Percentiles rank a stretch among this genome's conserved stretches.
phyloP scores from a whole-genome alignment of 2,113 vertebrate species.

The Calidris pugnax region DNA sequence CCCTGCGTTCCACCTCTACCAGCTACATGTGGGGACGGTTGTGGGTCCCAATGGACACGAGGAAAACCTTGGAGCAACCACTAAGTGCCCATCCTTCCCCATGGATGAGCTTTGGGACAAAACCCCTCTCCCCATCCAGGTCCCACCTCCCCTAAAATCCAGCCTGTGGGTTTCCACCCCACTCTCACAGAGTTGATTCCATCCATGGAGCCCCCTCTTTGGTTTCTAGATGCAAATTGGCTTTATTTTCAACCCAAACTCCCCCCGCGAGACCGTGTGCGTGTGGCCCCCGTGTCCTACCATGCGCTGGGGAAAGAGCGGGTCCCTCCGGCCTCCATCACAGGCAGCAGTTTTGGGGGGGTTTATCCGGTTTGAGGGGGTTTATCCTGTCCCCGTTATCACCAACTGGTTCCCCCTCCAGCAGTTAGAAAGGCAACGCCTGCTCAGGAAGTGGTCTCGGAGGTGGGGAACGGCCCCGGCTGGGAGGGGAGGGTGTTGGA shows the following conservation, averaged over 20 bases:
- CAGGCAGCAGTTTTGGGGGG: background rate
- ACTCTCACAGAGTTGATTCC: fast-evolving
- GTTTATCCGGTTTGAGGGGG: background rate
- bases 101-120: background rate
- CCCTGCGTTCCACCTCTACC: no score
- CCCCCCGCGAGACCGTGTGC: fast-evolving
- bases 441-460: background rate
- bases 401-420: background rate
- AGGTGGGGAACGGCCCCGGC: background rate
- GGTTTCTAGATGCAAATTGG: background rate
- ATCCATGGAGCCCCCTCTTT: background rate
- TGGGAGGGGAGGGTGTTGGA: background rate
- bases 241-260: background rate
- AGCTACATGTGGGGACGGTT: background rate
- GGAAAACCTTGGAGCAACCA: background rate
- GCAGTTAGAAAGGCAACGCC: background rate
- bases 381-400: background rate
- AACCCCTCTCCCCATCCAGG: background rate
- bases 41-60: background rate
- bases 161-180: background rate
- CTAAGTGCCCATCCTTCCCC: fast-evolving
- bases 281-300: background rate
- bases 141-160: background rate
- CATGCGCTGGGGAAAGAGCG: fast-evolving
- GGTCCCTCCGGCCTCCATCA: background rate